A percentile compares a stretch with the other conserved stretches of the same genome.
Evolutionary conservation across 2,888 invertebrate genomes (phyloP).

Genomic region (Drosophila quinaria): DNA sequence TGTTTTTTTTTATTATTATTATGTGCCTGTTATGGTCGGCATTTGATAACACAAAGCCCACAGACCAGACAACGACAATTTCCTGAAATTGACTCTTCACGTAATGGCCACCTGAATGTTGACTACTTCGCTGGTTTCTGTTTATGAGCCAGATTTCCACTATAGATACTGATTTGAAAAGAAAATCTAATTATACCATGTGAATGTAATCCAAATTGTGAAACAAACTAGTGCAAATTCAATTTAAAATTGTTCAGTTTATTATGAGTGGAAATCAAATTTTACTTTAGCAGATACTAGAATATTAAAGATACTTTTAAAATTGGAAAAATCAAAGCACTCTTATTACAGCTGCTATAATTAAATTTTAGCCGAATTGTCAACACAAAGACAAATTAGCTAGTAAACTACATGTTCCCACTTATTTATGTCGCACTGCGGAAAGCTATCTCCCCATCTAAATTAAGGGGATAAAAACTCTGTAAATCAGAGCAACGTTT

Average conservation of each 20-base stretch:
- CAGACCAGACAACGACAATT: conserved; percentile 49
- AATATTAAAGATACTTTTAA: neutral
- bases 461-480: conserved; percentile 5
- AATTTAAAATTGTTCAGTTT: conserved; percentile 18
- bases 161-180: conserved; percentile 25
- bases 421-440: neutral
- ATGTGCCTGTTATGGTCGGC: conserved; percentile 55
- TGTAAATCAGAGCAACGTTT: conserved; percentile 1
- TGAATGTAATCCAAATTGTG: neutral
- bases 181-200: conserved; percentile 15
- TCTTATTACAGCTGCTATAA: neutral
- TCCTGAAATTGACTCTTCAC: conserved; percentile 64
- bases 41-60: conserved; percentile 53
- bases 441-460: neutral
- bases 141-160: conserved; percentile 44
- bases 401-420: neutral
- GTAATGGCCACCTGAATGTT: conserved; percentile 55
- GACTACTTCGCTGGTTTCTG: conserved; percentile 15
- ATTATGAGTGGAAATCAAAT: neutral
- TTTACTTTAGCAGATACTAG: too few relatives aligned
- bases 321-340: neutral
- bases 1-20: conserved; percentile 44
- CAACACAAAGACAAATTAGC: neutral
- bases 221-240: conserved; percentile 12
- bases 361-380: neutral